Conservation (phyloP, 2,113 vertebrate species). For the Lampris megalopsis region DNA sequence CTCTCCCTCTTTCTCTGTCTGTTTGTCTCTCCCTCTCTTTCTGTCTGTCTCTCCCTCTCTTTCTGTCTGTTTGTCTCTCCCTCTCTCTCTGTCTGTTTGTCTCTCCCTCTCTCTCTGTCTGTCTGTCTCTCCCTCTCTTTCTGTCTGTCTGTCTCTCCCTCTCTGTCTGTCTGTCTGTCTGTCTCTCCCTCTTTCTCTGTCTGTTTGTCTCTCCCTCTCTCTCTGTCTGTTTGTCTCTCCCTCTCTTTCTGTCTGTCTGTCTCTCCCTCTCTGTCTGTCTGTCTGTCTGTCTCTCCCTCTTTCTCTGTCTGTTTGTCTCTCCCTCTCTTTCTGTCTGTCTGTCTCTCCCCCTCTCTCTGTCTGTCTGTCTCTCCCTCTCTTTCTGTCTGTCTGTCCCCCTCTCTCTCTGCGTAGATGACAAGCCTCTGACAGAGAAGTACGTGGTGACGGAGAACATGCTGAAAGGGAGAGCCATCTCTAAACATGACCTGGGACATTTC, state of each 20-base stretch:
- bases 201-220: background rate
- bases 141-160: too few species aligned
- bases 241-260: background rate
- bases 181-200: too few species aligned
- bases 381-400: background rate
- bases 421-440: slow-evolving; percentile 88
- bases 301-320: background rate
- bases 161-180: too few species aligned
- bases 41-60: too few species aligned
- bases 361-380: background rate
- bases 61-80: too few species aligned
- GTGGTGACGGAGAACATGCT: slow-evolving; percentile 76
- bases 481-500: slow-evolving; percentile 90
- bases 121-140: too few species aligned
- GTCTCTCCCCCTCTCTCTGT: background rate
- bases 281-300: background rate
- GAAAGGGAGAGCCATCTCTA: slow-evolving; percentile 88
- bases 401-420: slow-evolving; percentile 72
- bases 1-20: too few species aligned
- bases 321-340: background rate
- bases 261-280: background rate
- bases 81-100: too few species aligned
- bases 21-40: too few species aligned
- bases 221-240: background rate
- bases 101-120: too few species aligned